Conservation (phyloP, 2,113 vertebrate species). For the Osmerus eperlanus region DNA sequence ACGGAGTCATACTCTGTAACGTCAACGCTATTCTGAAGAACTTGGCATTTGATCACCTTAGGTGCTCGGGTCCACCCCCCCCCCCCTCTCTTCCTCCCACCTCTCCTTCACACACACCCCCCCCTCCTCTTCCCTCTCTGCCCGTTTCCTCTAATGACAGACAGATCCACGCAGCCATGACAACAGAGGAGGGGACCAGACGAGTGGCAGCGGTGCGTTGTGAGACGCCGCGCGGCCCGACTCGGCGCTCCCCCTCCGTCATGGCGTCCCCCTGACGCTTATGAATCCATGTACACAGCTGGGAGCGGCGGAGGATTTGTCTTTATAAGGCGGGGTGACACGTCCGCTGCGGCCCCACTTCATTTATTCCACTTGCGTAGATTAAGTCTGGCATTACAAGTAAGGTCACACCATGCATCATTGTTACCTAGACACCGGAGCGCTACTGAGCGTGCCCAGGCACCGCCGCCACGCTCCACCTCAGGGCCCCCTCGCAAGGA, state of each 20-base stretch:
- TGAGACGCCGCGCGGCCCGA: conserved; percentile 19
- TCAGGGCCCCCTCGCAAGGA: conserved; percentile 49
- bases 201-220: conserved; percentile 32
- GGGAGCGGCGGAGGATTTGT: conserved; percentile 71
- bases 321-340: conserved; percentile 76
- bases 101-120: conserved; percentile 2
- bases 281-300: conserved; percentile 74
- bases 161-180: conserved; percentile 55
- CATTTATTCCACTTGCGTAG: conserved; percentile 80
- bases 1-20: conserved; percentile 23
- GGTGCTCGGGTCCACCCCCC: conserved; percentile 1
- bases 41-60: conserved; percentile 22
- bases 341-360: conserved; percentile 70
- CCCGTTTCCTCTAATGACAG: conserved; percentile 36
- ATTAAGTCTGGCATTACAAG: conserved; percentile 81
- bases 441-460: conserved; percentile 58
- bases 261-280: conserved; percentile 63
- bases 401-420: conserved; percentile 81
- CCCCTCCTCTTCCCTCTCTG: conserved; percentile 20
- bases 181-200: conserved; percentile 38
- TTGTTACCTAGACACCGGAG: conserved; percentile 71
- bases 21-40: conserved; percentile 10
- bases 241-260: conserved; percentile 32
- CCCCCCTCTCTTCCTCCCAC: conserved; percentile 39
- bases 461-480: conserved; percentile 48